Conservation (phyloP, 2,113 vertebrate species). For the Nasalis larvatus region DNA sequence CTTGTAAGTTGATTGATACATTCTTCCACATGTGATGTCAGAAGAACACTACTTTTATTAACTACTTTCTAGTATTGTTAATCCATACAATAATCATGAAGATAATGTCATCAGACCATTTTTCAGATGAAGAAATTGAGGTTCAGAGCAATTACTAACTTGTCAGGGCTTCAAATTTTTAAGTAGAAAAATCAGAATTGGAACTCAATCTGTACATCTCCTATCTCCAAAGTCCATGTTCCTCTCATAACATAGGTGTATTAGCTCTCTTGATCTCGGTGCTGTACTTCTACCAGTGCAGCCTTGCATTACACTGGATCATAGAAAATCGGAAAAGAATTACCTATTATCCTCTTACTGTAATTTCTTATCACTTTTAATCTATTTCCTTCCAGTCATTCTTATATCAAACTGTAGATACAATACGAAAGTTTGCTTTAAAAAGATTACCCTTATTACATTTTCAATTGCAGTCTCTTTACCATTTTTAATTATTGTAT, state of each 20-base stretch:
- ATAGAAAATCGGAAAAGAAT: background rate
- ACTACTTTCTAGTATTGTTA: background rate
- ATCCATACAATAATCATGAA: background rate
- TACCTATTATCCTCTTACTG: background rate
- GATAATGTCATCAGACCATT: background rate
- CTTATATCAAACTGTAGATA: background rate
- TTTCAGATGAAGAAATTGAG: background rate
- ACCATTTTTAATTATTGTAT: constrained; percentile 34
- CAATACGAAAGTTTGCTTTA: background rate
- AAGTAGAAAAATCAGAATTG: background rate
- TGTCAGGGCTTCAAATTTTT: background rate
- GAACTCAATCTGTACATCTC: background rate
- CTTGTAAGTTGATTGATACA: background rate
- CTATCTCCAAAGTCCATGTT: background rate
- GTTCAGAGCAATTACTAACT: background rate
- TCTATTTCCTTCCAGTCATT: background rate
- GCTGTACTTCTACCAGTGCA: background rate
- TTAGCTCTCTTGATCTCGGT: background rate
- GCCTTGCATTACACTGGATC: background rate
- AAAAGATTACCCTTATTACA: background rate
- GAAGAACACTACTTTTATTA: background rate
- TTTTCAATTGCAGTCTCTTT: background rate
- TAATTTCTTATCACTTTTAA: constrained; percentile 2
- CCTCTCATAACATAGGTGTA: background rate
- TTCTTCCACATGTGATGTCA: background rate